A percentile compares a stretch with the other conserved stretches of the same genome.
Evolutionary conservation across 2,797 vertebrate genomes (phyloP).

Genomic region (Pangasius larnaudii): DNA sequence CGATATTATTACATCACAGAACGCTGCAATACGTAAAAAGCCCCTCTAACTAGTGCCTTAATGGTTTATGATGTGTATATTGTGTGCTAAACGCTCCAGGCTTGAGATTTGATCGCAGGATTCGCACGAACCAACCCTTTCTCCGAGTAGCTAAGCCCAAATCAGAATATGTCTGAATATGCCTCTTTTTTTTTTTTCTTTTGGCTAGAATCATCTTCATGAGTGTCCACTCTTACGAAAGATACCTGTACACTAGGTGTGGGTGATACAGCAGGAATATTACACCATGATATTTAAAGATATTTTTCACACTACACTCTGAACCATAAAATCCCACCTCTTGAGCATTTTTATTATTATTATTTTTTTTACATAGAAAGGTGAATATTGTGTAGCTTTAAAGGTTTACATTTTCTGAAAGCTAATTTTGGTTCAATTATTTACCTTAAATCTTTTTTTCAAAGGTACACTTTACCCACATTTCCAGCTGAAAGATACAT

Average conservation of each 20-base stretch:
- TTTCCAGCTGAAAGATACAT: not conserved
- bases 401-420: not conserved
- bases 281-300: not conserved
- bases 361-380: not conserved
- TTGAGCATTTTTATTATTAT: not conserved
- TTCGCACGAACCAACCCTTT: no score
- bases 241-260: constrained; percentile 8
- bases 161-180: not conserved
- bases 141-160: not conserved
- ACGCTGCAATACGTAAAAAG: constrained; percentile 44
- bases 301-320: not conserved
- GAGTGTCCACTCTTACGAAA: constrained; percentile 24
- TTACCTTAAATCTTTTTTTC: not conserved
- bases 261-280: not conserved
- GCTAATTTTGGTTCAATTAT: not conserved
- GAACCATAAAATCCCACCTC: not conserved
- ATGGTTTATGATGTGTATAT: not conserved
- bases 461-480: not conserved
- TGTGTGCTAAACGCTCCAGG: not conserved
- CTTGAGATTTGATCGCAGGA: not conserved
- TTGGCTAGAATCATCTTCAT: not conserved
- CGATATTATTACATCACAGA: constrained; percentile 11
- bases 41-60: constrained; percentile 16
- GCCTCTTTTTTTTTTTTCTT: no score
- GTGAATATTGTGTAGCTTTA: not conserved